Evolutionary conservation across 2,888 invertebrate genomes (phyloP).

Genomic region (Nomada fucata): DNA sequence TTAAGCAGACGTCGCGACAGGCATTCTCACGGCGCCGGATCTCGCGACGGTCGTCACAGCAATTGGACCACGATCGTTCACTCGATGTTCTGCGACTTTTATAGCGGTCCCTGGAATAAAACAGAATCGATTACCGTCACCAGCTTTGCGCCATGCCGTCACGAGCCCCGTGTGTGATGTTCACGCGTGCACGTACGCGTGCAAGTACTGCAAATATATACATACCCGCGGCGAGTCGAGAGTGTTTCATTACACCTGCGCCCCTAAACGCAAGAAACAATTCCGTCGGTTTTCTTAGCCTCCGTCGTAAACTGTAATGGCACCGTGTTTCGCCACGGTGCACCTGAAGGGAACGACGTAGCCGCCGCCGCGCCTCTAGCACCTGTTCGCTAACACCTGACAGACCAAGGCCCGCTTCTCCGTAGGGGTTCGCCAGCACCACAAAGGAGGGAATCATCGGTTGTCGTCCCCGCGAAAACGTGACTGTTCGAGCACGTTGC

Average conservation of each 20-base stretch:
- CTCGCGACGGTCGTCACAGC: not conserved
- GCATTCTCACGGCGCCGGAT: not conserved
- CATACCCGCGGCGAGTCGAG: not conserved
- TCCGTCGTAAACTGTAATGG: constrained; percentile 58
- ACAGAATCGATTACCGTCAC: constrained; percentile 37
- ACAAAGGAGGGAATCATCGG: constrained; percentile 36
- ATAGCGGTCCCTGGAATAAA: constrained; percentile 7
- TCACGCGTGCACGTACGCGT: not conserved
- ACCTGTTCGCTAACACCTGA: constrained; percentile 73
- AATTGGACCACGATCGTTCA: constrained; percentile 12
- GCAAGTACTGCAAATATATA: too few species aligned
- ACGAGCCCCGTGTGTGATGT: not conserved
- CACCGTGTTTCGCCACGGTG: constrained; percentile 57
- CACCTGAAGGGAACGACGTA: constrained; percentile 61
- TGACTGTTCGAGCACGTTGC: not conserved
- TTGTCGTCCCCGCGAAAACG: constrained; percentile 31
- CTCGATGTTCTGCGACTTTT: constrained; percentile 1
- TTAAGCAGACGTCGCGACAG: not conserved
- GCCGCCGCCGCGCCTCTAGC: constrained; percentile 52
- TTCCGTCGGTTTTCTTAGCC: constrained; percentile 49
- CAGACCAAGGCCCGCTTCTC: constrained; percentile 56
- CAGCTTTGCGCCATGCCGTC: not conserved
- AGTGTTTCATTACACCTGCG: constrained; percentile 49
- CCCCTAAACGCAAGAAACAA: constrained; percentile 33
- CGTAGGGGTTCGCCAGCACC: constrained; percentile 54